These are phyloP conservation scores for Apis cerana DNA, from an alignment of 1,140 invertebrate species.

Conservation along the genomic window DNA sequence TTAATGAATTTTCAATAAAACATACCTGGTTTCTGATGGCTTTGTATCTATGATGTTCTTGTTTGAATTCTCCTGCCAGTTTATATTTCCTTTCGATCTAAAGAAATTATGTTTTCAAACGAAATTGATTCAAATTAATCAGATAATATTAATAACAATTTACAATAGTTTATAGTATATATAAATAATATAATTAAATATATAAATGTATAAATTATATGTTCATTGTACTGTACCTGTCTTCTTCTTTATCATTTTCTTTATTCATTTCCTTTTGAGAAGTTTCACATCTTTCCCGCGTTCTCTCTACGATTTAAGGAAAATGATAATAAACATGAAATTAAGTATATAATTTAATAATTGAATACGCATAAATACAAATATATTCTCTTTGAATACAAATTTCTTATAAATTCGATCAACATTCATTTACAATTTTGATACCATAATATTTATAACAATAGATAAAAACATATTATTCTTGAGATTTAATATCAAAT, in stretches of 20 bases:
- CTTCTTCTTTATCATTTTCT: slow-evolving; percentile 71
- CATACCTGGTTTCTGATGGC: slow-evolving; percentile 72
- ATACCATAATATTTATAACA: neutral
- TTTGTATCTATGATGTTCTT: slow-evolving; percentile 69
- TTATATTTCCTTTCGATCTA: slow-evolving; percentile 77
- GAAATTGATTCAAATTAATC: slow-evolving; percentile 34
- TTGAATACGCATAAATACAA: neutral
- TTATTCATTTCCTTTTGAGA: slow-evolving; percentile 69
- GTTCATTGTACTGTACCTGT: slow-evolving; percentile 58
- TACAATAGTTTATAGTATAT: neutral
- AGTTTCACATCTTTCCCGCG: slow-evolving; percentile 66
- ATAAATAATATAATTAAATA: neutral
- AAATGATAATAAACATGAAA: slow-evolving; percentile 38
- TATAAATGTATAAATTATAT: neutral
- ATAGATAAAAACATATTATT: neutral
- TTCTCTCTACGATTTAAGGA: slow-evolving; percentile 69
- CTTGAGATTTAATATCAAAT: slow-evolving; percentile 43
- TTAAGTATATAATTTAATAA: neutral
- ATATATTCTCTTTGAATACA: neutral
- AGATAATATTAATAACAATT: neutral
- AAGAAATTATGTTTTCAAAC: slow-evolving; percentile 65
- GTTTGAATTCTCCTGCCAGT: slow-evolving; percentile 70
- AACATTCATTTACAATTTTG: slow-evolving; percentile 2
- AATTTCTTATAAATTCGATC: neutral
- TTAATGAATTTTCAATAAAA: slow-evolving; percentile 30